phyloP scores from a whole-genome alignment of 2,797 vertebrate genomes.

The Falco cherrug region DNA sequence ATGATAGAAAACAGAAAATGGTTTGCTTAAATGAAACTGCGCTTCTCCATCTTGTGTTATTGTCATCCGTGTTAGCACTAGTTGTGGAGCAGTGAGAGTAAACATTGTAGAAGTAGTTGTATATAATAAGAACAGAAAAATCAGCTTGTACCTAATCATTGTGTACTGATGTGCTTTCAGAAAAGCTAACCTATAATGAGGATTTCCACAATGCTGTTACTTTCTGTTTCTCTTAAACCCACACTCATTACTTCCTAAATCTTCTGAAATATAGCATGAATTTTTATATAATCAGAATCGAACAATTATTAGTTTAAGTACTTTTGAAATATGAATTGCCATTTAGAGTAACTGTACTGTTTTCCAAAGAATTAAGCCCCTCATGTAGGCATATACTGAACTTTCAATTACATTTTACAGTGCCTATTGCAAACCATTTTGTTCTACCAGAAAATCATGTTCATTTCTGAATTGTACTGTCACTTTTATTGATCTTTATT shows the following conservation, averaged over 20 bases:
- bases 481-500: slow-evolving; percentile 45
- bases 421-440: slow-evolving; percentile 28
- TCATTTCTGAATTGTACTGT: slow-evolving; percentile 41
- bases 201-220: not conserved
- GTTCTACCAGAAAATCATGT: not conserved
- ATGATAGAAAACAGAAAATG: not conserved
- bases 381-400: not conserved
- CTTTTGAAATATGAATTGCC: slow-evolving; percentile 35
- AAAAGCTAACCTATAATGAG: not conserved
- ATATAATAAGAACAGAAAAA: not conserved
- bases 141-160: not conserved
- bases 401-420: slow-evolving; percentile 21
- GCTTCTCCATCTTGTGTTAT: not conserved
- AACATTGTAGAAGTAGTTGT: not conserved
- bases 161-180: not conserved
- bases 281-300: slow-evolving; percentile 5
- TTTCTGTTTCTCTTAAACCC: not conserved
- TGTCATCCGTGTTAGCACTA: not conserved
- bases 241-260: not conserved
- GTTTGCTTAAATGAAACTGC: not conserved
- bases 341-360: not conserved
- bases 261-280: not conserved
- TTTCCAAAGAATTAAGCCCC: slow-evolving; percentile 14
- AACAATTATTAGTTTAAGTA: slow-evolving; percentile 43
- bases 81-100: not conserved